A percentile compares a stretch with the other conserved stretches of the same genome.
Evolutionary conservation across 2,797 vertebrate species (phyloP).

Genomic region (Scolopax bukidnonensis): DNA sequence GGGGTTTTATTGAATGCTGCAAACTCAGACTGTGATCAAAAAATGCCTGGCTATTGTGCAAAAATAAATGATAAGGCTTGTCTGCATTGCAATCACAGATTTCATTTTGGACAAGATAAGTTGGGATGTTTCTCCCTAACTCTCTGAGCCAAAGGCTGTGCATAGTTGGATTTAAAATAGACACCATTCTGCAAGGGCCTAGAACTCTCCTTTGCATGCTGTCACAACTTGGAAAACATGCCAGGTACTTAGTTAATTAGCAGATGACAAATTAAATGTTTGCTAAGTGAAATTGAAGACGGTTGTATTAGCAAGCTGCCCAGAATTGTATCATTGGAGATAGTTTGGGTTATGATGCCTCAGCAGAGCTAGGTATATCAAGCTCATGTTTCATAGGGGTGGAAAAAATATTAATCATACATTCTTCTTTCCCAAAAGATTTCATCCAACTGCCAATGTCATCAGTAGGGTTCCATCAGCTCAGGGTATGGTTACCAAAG

Average conservation of each 20-base stretch:
- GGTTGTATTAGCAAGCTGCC: neutral
- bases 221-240: constrained; percentile 1
- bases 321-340: neutral
- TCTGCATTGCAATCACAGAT: neutral
- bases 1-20: neutral
- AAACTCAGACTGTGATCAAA: neutral
- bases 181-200: neutral
- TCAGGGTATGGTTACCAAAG: neutral
- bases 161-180: constrained; percentile 33
- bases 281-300: constrained; percentile 36
- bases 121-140: neutral
- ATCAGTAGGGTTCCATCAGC: neutral
- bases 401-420: neutral
- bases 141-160: neutral
- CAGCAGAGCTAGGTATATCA: neutral
- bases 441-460: neutral
- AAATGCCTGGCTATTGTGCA: neutral
- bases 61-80: neutral
- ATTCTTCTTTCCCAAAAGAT: neutral
- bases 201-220: constrained; percentile 25
- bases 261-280: constrained; percentile 45
- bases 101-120: neutral
- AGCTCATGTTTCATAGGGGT: neutral
- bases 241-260: constrained; percentile 49
- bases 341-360: neutral